Percentiles rank a stretch among this genome's conserved stretches.
Conservation (phyloP, 2,888 invertebrate species). For the Tribolium freemani region DNA sequence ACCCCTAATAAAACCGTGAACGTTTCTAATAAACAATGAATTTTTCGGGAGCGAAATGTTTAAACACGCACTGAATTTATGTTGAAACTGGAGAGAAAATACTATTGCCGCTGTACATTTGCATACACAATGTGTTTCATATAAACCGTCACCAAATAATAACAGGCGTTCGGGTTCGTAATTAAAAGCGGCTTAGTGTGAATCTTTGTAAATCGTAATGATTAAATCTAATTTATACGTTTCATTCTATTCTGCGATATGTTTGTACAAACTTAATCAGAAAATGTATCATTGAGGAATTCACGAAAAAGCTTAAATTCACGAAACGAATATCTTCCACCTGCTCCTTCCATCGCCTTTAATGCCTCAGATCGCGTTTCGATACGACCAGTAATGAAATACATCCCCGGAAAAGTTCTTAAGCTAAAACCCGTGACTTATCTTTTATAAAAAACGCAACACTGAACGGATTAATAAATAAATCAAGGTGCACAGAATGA, state of each 20-base stretch:
- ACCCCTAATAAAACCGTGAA: too few species aligned
- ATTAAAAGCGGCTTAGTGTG: background rate
- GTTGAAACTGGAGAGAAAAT: slow-evolving; percentile 2
- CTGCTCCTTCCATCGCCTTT: background rate
- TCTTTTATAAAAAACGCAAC: background rate
- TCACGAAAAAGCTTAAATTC: background rate
- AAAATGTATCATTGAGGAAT: background rate
- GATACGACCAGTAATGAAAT: background rate
- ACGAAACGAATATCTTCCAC: background rate
- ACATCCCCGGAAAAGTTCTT: background rate
- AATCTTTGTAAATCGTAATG: background rate
- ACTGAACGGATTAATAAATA: background rate
- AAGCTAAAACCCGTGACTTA: background rate
- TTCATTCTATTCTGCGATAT: background rate
- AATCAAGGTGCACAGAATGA: background rate
- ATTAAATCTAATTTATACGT: background rate
- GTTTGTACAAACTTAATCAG: background rate
- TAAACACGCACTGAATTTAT: slow-evolving; percentile 18
- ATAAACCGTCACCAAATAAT: slow-evolving; percentile 1
- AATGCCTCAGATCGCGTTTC: background rate
- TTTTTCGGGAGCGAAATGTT: slow-evolving; percentile 17
- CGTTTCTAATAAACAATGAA: slow-evolving; percentile 16
- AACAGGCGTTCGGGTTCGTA: background rate
- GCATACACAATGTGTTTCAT: slow-evolving; percentile 19
- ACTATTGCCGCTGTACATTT: background rate